Conservation (phyloP, 2,113 vertebrate species). For the Calidris pygmaea region DNA sequence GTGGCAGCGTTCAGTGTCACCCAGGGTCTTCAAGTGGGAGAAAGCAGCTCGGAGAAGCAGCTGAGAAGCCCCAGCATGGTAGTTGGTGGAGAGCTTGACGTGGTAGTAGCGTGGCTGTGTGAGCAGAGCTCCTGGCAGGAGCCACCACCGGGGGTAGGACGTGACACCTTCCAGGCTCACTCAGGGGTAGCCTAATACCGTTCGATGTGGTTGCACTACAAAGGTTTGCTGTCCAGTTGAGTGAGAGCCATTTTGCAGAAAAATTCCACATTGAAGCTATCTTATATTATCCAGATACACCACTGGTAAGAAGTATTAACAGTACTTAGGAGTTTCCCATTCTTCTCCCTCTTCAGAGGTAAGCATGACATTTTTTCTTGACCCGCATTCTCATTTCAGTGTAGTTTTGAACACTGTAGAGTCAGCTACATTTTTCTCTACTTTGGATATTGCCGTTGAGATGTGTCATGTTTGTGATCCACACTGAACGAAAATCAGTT, state of each 20-base stretch:
- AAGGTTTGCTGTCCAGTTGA: not conserved
- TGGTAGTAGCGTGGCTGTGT: fast-evolving
- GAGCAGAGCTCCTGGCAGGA: not conserved
- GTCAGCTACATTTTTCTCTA: not conserved
- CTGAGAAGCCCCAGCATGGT: not conserved
- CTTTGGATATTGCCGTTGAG: not conserved
- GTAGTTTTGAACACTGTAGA: not conserved
- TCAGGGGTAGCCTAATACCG: not conserved
- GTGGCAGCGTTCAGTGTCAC: not conserved
- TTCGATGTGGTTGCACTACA: not conserved
- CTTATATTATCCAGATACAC: not conserved
- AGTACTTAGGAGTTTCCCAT: not conserved
- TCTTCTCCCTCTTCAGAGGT: not conserved
- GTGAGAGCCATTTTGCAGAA: not conserved
- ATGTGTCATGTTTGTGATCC: not conserved
- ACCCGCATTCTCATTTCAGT: not conserved
- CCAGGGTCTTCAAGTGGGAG: not conserved
- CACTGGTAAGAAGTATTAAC: not conserved
- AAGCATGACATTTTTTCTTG: not conserved
- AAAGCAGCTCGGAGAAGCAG: not conserved
- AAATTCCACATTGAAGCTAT: not conserved
- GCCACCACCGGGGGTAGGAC: not conserved
- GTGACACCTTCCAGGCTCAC: not conserved
- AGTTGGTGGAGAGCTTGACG: not conserved
- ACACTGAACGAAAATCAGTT: not conserved